Conservation (phyloP, 2,113 vertebrate species). For the Salminus brasiliensis region DNA sequence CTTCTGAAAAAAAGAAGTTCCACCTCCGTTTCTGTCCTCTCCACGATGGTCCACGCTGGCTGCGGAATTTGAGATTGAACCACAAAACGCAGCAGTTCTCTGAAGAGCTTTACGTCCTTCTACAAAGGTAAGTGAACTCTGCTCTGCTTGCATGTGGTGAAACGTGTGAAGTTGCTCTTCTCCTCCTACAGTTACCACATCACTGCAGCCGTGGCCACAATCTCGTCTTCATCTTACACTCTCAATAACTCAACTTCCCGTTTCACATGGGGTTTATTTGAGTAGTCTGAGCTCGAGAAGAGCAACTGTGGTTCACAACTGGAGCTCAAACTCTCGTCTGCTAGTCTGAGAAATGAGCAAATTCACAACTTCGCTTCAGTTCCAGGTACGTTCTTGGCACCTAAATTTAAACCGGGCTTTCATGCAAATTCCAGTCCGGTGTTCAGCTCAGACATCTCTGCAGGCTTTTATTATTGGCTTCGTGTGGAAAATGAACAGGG, state of each 20-base stretch:
- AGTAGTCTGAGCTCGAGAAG: neutral
- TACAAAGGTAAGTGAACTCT: slow-evolving; percentile 37
- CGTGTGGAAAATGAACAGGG: too few relatives aligned
- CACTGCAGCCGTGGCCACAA: slow-evolving; percentile 1
- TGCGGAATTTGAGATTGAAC: neutral
- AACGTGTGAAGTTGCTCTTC: neutral
- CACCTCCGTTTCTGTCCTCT: neutral
- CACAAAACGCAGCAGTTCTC: neutral
- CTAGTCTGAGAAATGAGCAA: too few relatives aligned
- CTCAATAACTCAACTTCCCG: slow-evolving; percentile 21
- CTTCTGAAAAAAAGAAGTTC: neutral
- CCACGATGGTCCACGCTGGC: neutral
- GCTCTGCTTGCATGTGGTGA: neutral
- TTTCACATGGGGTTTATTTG: slow-evolving; percentile 19
- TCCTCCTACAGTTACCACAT: neutral
- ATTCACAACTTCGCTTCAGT: neutral
- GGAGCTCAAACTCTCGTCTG: too few relatives aligned
- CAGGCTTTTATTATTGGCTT: neutral
- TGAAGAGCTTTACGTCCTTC: neutral
- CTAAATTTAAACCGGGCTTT: neutral
- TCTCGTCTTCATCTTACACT: neutral
- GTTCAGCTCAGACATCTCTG: neutral
- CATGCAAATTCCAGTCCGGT: neutral
- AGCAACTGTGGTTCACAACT: neutral
- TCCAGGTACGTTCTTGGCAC: neutral